phyloP scores from a whole-genome alignment of 2,888 invertebrate genomes.

The Pardosa pseudoannulata region DNA sequence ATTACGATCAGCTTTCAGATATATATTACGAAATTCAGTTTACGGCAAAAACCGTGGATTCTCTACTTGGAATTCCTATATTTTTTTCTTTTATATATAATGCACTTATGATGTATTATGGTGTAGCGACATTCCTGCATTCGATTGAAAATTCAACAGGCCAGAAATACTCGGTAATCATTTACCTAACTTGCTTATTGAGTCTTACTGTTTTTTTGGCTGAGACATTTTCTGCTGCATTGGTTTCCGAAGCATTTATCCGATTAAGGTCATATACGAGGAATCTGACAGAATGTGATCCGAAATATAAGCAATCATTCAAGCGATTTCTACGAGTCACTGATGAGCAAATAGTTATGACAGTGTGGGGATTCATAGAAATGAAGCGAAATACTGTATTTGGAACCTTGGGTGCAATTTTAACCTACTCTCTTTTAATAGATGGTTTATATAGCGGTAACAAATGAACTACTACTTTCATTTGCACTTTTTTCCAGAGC shows the following conservation, averaged over 20 bases:
- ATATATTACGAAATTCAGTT: too few species aligned
- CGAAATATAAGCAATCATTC: background rate
- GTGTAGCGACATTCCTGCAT: too few species aligned
- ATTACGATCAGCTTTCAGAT: too few species aligned
- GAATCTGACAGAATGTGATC: background rate
- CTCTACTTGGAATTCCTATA: too few species aligned
- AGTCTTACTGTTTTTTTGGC: background rate
- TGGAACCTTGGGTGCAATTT: constrained; percentile 23
- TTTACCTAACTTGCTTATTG: background rate
- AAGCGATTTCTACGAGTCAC: background rate
- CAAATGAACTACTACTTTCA: too few species aligned
- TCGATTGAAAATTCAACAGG: too few species aligned
- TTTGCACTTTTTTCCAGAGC: too few species aligned
- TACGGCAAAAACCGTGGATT: too few species aligned
- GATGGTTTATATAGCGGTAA: too few species aligned
- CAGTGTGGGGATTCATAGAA: constrained; percentile 32
- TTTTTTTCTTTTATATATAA: too few species aligned
- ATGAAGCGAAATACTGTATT: constrained; percentile 24
- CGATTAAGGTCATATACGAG: background rate
- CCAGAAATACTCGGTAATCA: too few species aligned
- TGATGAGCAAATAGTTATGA: background rate
- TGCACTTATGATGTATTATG: too few species aligned
- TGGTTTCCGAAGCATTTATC: background rate
- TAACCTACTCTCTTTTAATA: constrained; percentile 29
- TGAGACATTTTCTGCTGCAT: background rate